Base-by-base conservation (phyloP, 2,113 vertebrate genomes). In the Opisthocomus hoazin region DNA sequence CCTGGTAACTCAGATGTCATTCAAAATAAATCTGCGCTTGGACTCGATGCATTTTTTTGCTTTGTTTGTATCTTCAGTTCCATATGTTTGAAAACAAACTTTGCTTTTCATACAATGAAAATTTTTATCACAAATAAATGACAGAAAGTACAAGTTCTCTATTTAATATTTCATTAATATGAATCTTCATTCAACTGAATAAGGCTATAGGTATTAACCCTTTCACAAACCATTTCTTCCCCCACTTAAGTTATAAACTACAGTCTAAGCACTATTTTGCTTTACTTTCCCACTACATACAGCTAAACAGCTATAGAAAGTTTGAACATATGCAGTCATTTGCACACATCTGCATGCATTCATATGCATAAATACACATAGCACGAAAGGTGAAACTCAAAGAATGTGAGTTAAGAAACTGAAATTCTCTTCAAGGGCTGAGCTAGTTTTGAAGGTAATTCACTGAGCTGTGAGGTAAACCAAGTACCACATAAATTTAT, bases 311-410 rank as follows among this genome's bases (percentile, higher is more conserved):
- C 54, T 70, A 43, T 4, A 78, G 51, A 61, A 97, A 91, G 22
- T 84, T 64, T 39, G 12, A 90, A 70, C 36, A 48, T 70, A 66
- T 86, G 57, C 54, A 69, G 15, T 58, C 8, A 76, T 69, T 79
- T 68, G 21, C 51, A 91, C 48, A 84, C n/a, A 96, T 61, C 81
- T 91, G 80, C 88, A 95, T 51, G 69, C 39, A 77, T 76, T 74
- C 37, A 56, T 69, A 82, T 45, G 34, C 84, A 88, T 74, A 93
- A 85, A 88, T 65, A 84, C 51, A 77, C 43, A 74, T 22, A 56
- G 71, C 43, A 70, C 81, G 88, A 88, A 87, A 84, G 79, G 75
- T 70, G 54, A 93, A 96, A 85, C 70, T 90, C 84, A 78, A 95
- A 95, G 79, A 54, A 84, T 70, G 60, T 11, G 53, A 70, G 29